phyloP scores from a whole-genome alignment of 2,113 vertebrate species.

The Chauna torquata region DNA sequence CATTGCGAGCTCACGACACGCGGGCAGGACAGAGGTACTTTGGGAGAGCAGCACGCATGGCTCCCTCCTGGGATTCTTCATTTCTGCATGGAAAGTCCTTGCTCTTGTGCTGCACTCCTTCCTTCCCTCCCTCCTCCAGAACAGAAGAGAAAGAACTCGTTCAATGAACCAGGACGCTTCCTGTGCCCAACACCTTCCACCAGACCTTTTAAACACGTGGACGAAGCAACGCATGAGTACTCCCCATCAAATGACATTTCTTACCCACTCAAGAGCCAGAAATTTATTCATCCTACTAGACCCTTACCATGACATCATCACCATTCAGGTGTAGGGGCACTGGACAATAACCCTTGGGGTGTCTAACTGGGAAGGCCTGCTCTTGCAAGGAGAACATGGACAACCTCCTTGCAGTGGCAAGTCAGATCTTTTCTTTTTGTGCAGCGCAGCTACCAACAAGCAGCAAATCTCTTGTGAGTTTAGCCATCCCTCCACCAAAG shows the following conservation, averaged over 20 bases:
- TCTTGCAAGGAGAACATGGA: background rate
- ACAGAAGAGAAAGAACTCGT: background rate
- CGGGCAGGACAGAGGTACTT: background rate
- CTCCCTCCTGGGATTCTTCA: background rate
- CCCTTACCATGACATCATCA: background rate
- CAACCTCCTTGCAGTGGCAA: background rate
- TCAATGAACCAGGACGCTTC: background rate
- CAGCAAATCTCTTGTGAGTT: background rate
- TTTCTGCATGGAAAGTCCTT: background rate
- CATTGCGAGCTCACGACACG: background rate
- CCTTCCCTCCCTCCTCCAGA: background rate
- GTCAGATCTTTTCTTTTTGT: background rate
- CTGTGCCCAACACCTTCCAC: background rate
- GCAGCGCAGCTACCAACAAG: accelerated
- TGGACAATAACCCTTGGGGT: background rate
- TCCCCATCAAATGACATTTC: background rate
- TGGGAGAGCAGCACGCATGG: accelerated
- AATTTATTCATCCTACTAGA: background rate
- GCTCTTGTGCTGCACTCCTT: background rate
- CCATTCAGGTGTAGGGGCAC: background rate
- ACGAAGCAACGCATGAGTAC: background rate
- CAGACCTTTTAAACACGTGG: accelerated
- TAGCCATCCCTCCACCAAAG: background rate
- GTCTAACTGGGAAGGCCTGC: background rate
- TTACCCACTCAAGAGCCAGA: background rate